A percentile compares a stretch with the other conserved stretches of the same genome.
Evolutionary conservation across 1,140 invertebrate genomes (phyloP).

Genomic region (Drosophila trapezifrons): DNA sequence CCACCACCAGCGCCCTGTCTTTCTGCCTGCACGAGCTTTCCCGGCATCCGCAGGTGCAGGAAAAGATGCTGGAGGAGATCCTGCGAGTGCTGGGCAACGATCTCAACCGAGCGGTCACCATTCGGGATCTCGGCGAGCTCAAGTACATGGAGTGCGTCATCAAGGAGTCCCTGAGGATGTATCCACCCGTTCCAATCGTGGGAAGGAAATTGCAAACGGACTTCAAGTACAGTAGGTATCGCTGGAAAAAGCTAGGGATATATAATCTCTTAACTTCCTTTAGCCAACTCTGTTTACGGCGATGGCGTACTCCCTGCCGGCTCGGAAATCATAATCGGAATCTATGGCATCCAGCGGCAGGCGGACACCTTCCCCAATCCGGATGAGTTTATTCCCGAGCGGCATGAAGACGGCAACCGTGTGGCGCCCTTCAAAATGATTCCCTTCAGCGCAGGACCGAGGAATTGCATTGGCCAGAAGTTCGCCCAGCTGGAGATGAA

Average conservation of each 20-base stretch:
- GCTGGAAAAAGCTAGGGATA: neutral
- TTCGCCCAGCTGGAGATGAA: no score
- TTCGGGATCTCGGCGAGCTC: constrained; percentile 86
- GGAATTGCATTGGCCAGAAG: constrained; percentile 90
- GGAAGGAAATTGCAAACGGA: constrained; percentile 88
- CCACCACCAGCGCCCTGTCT: constrained; percentile 68
- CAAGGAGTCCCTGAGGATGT: constrained; percentile 89
- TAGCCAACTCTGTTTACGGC: constrained; percentile 53
- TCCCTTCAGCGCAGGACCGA: constrained; percentile 89
- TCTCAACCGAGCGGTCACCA: constrained; percentile 77
- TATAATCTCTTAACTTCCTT: no score
- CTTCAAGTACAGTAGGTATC: constrained; percentile 70
- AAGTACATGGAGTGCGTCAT: constrained; percentile 90
- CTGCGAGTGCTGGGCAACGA: constrained; percentile 83
- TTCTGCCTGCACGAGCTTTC: constrained; percentile 66
- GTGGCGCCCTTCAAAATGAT: constrained; percentile 86
- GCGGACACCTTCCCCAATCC: constrained; percentile 35
- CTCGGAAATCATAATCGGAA: constrained; percentile 56
- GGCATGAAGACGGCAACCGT: constrained; percentile 85
- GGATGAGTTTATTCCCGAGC: constrained; percentile 87
- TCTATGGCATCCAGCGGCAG: constrained; percentile 69
- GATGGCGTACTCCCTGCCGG: constrained; percentile 62
- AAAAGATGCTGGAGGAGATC: constrained; percentile 78
- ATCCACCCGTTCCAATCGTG: constrained; percentile 86
- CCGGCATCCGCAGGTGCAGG: constrained; percentile 63